Percentiles rank a stretch among this genome's conserved stretches.
phyloP scores from a whole-genome alignment of 2,888 invertebrate genomes.

The Pedicia rivosa region DNA sequence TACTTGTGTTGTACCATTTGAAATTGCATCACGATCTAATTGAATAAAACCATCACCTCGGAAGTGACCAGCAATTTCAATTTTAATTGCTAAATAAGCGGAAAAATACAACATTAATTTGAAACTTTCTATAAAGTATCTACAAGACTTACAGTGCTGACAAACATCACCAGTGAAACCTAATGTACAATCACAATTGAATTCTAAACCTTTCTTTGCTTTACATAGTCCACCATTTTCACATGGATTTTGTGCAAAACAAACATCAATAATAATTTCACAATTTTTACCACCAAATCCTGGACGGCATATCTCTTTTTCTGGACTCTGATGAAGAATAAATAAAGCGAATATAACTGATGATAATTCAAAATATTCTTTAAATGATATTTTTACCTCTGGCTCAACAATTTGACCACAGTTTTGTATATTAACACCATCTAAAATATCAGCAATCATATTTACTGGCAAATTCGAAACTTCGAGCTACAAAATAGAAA shows the following conservation, averaged over 20 bases:
- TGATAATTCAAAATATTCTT: too few relatives aligned
- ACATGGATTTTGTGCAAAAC: conserved; percentile 52
- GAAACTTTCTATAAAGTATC: neutral
- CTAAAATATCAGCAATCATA: conserved; percentile 53
- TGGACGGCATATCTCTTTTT: too few relatives aligned
- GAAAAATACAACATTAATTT: neutral
- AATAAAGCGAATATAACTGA: too few relatives aligned
- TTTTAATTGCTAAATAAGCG: conserved; percentile 19
- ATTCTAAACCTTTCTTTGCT: conserved; percentile 35
- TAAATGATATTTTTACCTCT: too few relatives aligned
- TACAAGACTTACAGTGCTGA: conserved; percentile 39
- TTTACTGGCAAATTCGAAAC: conserved; percentile 50
- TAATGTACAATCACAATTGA: conserved; percentile 65
- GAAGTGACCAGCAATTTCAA: conserved; percentile 25
- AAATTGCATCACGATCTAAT: conserved; percentile 37
- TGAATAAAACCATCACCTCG: conserved; percentile 28
- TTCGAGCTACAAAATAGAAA: conserved; percentile 18
- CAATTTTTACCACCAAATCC: conserved; percentile 30
- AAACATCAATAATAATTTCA: conserved; percentile 43
- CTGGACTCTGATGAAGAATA: too few relatives aligned
- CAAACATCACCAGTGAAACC: conserved; percentile 66
- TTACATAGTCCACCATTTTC: conserved; percentile 64
- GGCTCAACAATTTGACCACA: conserved; percentile 20
- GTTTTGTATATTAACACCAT: conserved; percentile 57
- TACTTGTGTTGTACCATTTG: conserved; percentile 39